Base-by-base conservation (phyloP, 2,113 vertebrate genomes). In the Sigmodon hispidus region DNA sequence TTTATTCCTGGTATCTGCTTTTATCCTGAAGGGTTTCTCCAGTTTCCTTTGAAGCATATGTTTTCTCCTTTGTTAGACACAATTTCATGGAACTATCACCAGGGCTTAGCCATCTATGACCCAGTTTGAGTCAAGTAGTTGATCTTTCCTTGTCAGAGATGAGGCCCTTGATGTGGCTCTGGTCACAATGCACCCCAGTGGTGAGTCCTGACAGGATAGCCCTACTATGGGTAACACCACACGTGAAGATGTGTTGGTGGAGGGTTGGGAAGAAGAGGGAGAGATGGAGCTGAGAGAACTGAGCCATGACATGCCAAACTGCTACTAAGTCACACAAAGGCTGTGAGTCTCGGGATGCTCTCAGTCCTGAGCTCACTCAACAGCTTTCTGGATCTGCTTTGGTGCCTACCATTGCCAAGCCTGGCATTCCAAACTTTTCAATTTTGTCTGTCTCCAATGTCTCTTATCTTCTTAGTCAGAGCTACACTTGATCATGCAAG, bases 341-440 rank as follows among this genome's bases (percentile, higher is more conserved):
- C 36, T 55, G 50, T 1, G 8, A 12, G 24, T 72, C 50, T 55
- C 48, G 21, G 65, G 10, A 26, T 24, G 12, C 11, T 43, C 34
- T 29, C 7, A 12, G 0, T 50, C 34, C 10, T 3, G 4, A 70
- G 21, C 24, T 7, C 36, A 19, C 29, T 7, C 5, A n/a, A 3
- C 7, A 7, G 9, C 16, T 89, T 7, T 63, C 43, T 40, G 40
- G 26, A 19, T 40, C 17, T 61, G 13, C 8, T 59, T 83, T 75
- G 80, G 10, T 69, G 90, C 48, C 48, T 87, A 22, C 26, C 31
- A 9, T 80, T 83, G 48, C 59, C 45, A 76, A 61, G 40, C 40
- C 61, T 55, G 21, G 7, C 22, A 48, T 45, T 55, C 72, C 80
- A 75, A 75, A 40, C 16, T 26, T 57, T 43, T 87, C 52, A 75